Evolutionary conservation across 2,113 vertebrate genomes (phyloP).

Genomic region (Notothenia rossii): DNA sequence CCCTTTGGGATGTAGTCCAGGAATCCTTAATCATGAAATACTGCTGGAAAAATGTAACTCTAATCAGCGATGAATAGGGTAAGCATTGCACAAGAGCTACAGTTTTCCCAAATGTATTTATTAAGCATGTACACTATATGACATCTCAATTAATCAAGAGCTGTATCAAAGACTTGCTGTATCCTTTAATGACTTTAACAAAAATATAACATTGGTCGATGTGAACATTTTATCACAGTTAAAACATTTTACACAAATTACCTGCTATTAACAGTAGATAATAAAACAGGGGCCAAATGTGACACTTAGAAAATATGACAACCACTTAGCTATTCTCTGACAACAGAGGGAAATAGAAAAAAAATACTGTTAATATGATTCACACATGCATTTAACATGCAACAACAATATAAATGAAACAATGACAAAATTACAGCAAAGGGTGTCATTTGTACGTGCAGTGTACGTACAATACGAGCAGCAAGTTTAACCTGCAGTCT

Average conservation of each 20-base stretch:
- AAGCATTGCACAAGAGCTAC: conserved; percentile 62
- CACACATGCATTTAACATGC: conserved; percentile 58
- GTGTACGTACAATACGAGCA: conserved; percentile 20
- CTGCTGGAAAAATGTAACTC: conserved; percentile 33
- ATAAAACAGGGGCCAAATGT: conserved; percentile 40
- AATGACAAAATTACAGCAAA: conserved; percentile 37
- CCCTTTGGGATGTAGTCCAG: conserved; percentile 57
- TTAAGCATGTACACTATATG: conserved; percentile 68
- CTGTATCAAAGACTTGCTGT: conserved; percentile 61
- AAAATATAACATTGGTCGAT: conserved; percentile 68
- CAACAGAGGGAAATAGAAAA: conserved; percentile 45
- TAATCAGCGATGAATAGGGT: conserved; percentile 60
- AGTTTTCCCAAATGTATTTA: conserved; percentile 74
- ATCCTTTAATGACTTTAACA: conserved; percentile 60
- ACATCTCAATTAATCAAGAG: conserved; percentile 70
- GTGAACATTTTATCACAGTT: conserved; percentile 57
- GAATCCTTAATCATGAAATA: conserved; percentile 66
- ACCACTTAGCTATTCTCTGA: conserved; percentile 39
- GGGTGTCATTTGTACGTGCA: conserved; percentile 25
- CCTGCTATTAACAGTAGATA: conserved; percentile 48
- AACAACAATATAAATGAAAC: conserved; percentile 38
- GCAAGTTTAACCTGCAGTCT: conserved; percentile 34
- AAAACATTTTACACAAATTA: conserved; percentile 58
- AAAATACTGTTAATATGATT: conserved; percentile 25
- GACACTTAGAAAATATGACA: conserved; percentile 44